A percentile compares a stretch with the other conserved stretches of the same genome.
phyloP scores from a whole-genome alignment of 2,888 invertebrate species.

The Oxyscelio sp. region DNA sequence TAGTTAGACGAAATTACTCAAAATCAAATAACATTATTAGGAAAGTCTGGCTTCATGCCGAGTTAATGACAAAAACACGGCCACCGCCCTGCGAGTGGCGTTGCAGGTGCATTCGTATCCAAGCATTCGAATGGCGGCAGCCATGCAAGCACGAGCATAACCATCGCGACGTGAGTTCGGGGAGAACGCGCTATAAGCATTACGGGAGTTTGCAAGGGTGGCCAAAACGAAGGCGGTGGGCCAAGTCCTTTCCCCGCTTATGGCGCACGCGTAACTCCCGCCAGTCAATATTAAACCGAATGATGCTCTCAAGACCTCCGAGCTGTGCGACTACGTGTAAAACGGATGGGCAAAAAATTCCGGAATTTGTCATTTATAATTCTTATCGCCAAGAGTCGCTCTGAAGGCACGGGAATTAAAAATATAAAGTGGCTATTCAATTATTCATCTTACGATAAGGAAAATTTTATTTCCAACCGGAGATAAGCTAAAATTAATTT shows the following conservation, averaged over 20 bases:
- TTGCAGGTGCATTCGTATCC: slow-evolving; percentile 69
- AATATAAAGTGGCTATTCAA: slow-evolving; percentile 19
- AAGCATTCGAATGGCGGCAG: slow-evolving; percentile 67
- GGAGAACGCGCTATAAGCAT: slow-evolving; percentile 59
- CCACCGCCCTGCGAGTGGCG: slow-evolving; percentile 60
- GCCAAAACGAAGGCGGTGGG: slow-evolving; percentile 54
- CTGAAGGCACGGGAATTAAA: slow-evolving; percentile 17
- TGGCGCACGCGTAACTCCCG: slow-evolving; percentile 87
- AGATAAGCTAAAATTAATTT: background rate
- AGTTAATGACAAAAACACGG: slow-evolving; percentile 52
- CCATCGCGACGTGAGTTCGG: slow-evolving; percentile 58
- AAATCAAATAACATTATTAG: slow-evolving; percentile 27
- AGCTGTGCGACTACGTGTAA: slow-evolving; percentile 50
- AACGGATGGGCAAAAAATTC: slow-evolving; percentile 51
- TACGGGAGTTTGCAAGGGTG: slow-evolving; percentile 64
- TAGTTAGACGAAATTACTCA: too few species aligned
- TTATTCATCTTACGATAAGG: slow-evolving; percentile 8
- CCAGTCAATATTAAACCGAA: slow-evolving; percentile 87
- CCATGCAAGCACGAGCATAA: slow-evolving; percentile 73
- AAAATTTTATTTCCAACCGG: background rate
- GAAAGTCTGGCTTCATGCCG: slow-evolving; percentile 34
- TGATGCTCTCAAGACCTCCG: slow-evolving; percentile 71
- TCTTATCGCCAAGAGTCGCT: slow-evolving; percentile 26
- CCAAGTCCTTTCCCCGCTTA: slow-evolving; percentile 69
- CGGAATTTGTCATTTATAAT: slow-evolving; percentile 60